Conservation (phyloP, 1,140 invertebrate genomes). For the Steinernema feltiae region DNA sequence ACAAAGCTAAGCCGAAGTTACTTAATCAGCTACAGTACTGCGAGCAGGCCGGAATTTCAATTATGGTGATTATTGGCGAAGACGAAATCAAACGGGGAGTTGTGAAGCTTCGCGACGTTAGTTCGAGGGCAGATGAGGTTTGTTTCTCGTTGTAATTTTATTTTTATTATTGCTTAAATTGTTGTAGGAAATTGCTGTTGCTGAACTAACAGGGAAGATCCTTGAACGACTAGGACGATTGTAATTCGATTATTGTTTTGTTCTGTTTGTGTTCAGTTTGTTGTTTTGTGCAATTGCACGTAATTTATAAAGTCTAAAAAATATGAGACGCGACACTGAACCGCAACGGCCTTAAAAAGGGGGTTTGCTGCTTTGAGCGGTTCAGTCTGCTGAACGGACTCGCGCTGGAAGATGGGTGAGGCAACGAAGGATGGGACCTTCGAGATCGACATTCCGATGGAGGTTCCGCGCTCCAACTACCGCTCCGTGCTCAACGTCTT, state of each 20-base stretch:
- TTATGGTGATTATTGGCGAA: constrained; percentile 83
- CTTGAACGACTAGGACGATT: neutral
- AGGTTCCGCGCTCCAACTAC: too few species aligned
- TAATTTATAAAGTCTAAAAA: too few species aligned
- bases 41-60: constrained; percentile 74
- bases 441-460: constrained; percentile 36
- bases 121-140: constrained; percentile 41
- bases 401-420: neutral
- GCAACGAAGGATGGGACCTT: constrained; percentile 9
- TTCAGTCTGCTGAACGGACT: neutral
- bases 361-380: too few species aligned
- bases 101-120: constrained; percentile 71
- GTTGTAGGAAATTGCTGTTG: neutral
- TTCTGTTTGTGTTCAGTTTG: too few species aligned
- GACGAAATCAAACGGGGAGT: constrained; percentile 77
- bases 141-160: constrained; percentile 6
- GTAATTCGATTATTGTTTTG: too few species aligned
- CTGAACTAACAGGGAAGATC: neutral
- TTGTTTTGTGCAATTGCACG: too few species aligned
- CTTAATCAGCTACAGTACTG: constrained; percentile 87
- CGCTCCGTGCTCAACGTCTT: too few species aligned
- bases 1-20: constrained; percentile 89
- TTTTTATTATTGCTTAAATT: neutral
- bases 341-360: too few species aligned
- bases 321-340: too few species aligned